Percentiles rank a stretch among this genome's conserved stretches.
Evolutionary conservation across 2,888 invertebrate genomes (phyloP).

Genomic region (Aphrophora alni): DNA sequence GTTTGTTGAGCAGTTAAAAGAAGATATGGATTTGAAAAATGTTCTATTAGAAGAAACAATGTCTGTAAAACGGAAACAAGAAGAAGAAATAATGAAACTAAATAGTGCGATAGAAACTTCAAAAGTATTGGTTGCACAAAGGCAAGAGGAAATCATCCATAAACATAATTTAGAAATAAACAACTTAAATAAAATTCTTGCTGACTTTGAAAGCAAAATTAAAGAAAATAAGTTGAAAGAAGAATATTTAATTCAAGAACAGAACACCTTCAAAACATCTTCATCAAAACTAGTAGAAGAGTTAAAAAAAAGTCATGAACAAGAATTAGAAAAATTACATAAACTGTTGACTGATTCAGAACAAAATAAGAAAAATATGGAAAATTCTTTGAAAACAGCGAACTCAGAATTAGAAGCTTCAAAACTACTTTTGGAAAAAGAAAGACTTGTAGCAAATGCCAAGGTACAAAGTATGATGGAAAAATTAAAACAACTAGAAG

Average conservation of each 20-base stretch:
- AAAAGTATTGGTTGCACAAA: neutral
- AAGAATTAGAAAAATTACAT: slow-evolving; percentile 53
- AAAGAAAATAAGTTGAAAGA: neutral
- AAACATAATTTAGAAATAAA: slow-evolving; percentile 20
- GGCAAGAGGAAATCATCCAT: neutral
- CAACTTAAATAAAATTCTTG: neutral
- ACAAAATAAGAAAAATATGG: slow-evolving; percentile 47
- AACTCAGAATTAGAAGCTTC: slow-evolving; percentile 51
- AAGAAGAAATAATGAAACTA: neutral
- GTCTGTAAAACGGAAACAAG: neutral
- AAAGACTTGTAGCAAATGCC: slow-evolving; percentile 65
- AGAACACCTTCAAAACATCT: neutral
- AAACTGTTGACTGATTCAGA: slow-evolving; percentile 52
- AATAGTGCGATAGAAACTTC: neutral
- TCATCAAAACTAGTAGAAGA: neutral
- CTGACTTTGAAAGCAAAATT: neutral
- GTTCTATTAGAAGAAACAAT: slow-evolving; percentile 49
- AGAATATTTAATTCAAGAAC: neutral
- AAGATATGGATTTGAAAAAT: slow-evolving; percentile 32
- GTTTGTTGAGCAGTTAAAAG: slow-evolving; percentile 30
- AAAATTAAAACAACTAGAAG: neutral
- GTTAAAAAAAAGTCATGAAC: neutral
- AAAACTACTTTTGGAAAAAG: slow-evolving; percentile 59
- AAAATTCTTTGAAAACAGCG: slow-evolving; percentile 36
- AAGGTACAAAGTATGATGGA: slow-evolving; percentile 35